Percentiles rank a stretch among this genome's conserved stretches.
phyloP scores from a whole-genome alignment of 1,140 invertebrate genomes.

The Drosophila biarmipes region DNA sequence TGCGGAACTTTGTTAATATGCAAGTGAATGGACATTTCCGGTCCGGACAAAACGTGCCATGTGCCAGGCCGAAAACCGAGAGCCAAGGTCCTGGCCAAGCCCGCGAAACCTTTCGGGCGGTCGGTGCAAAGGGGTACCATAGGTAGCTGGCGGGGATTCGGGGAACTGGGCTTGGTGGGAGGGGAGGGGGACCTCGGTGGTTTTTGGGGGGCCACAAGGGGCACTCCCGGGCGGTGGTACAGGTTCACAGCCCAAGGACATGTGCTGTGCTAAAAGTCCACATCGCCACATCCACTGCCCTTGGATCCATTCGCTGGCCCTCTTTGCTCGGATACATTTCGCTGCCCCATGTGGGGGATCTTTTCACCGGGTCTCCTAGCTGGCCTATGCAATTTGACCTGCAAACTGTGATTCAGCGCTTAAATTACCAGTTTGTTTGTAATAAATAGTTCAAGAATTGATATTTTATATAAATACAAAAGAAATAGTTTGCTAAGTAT shows the following conservation, averaged over 20 bases:
- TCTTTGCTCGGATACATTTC: conserved; percentile 33
- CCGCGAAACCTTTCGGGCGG: conserved; percentile 32
- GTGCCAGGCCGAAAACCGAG: conserved; percentile 39
- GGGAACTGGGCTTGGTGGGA: neutral
- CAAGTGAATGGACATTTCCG: conserved; percentile 83
- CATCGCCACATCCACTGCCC: conserved; percentile 37
- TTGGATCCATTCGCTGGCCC: conserved; percentile 29
- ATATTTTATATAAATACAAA: no score
- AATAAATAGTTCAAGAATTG: no score
- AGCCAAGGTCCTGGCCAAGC: conserved; percentile 36
- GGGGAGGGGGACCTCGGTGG: neutral
- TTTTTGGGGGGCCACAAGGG: neutral
- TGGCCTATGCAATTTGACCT: neutral
- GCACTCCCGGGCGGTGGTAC: neutral
- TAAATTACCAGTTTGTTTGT: neutral
- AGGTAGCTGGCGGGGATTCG: conserved; percentile 1
- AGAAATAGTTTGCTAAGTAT: no score
- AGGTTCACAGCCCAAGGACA: conserved; percentile 56
- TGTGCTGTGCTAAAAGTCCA: conserved; percentile 45
- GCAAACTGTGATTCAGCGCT: neutral
- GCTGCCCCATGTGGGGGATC: conserved; percentile 17
- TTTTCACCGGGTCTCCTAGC: neutral
- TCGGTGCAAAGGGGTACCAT: neutral
- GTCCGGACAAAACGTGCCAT: conserved; percentile 78
- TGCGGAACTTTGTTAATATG: conserved; percentile 83